A percentile compares a stretch with the other conserved stretches of the same genome.
Conservation (phyloP, 2,797 vertebrate species). For the Pseudochaenichthys georgianus region DNA sequence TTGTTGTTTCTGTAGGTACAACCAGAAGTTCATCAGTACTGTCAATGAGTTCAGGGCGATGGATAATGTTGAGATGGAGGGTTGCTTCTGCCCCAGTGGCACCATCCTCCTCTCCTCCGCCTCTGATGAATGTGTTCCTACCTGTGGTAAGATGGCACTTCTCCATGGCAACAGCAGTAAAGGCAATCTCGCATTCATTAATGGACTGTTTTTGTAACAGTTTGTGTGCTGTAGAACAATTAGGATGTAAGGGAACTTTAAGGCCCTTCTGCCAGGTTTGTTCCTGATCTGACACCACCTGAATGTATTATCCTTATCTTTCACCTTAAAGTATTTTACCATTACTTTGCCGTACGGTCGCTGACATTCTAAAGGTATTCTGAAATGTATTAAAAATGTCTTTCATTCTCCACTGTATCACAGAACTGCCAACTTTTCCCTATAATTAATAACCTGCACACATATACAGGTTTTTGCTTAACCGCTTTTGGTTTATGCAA, state of each 20-base stretch:
- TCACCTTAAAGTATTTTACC: background rate
- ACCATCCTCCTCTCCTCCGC: slow-evolving; percentile 66
- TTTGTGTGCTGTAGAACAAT: background rate
- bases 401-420: background rate
- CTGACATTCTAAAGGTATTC: background rate
- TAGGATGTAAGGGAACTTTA: too few relatives aligned
- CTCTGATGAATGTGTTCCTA: slow-evolving; percentile 75
- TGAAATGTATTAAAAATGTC: background rate
- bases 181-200: too few relatives aligned
- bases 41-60: slow-evolving; percentile 52
- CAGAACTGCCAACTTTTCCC: background rate
- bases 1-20: slow-evolving; percentile 67
- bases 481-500: background rate
- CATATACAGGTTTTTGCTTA: background rate
- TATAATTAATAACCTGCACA: background rate
- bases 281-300: too few relatives aligned
- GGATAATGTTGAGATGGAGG: slow-evolving; percentile 66
- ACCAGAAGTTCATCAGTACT: slow-evolving; percentile 58
- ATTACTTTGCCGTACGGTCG: background rate
- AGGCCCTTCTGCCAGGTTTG: too few relatives aligned
- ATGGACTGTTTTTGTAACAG: background rate
- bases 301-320: too few relatives aligned
- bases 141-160: slow-evolving; percentile 78
- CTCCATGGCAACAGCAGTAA: too few relatives aligned
- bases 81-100: slow-evolving; percentile 84